Conservation (phyloP, 2,113 vertebrate species). For the Canis aureus region DNA sequence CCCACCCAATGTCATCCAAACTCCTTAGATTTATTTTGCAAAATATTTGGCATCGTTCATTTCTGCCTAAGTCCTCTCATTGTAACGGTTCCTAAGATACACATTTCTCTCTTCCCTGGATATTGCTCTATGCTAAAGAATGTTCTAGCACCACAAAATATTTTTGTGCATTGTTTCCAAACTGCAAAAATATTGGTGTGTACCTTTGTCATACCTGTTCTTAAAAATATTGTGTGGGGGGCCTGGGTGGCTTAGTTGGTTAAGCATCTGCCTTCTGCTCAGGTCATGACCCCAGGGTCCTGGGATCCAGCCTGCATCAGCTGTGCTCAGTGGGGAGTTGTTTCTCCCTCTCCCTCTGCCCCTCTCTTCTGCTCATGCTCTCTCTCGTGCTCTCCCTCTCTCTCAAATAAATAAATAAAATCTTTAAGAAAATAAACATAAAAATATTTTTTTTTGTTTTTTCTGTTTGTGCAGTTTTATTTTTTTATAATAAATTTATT, state of each 20-base stretch:
- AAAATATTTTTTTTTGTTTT: no score
- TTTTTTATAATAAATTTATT: no score
- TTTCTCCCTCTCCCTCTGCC: not conserved
- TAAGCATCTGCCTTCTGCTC: not conserved
- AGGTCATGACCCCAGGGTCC: not conserved
- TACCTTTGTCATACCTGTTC: not conserved
- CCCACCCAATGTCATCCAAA: not conserved
- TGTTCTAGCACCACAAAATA: not conserved
- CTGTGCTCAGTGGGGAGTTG: not conserved
- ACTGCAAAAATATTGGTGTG: not conserved
- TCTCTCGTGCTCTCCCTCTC: not conserved
- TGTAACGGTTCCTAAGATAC: not conserved
- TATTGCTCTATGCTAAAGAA: not conserved
- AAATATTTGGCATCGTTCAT: not conserved
- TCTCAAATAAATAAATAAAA: not conserved
- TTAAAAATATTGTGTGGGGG: not conserved
- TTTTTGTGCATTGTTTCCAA: slow-evolving; percentile 9
- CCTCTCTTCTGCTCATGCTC: not conserved
- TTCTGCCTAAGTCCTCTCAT: not conserved
- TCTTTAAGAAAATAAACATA: not conserved
- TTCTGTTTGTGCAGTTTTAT: no score
- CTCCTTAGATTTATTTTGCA: not conserved
- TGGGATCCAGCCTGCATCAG: not conserved
- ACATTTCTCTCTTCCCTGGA: not conserved
- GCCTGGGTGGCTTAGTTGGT: not conserved